Evolutionary conservation across 2,797 vertebrate species (phyloP), one percentile per base, ranked within the genome.

Genomic region (Pogoniulus pusillus): DNA sequence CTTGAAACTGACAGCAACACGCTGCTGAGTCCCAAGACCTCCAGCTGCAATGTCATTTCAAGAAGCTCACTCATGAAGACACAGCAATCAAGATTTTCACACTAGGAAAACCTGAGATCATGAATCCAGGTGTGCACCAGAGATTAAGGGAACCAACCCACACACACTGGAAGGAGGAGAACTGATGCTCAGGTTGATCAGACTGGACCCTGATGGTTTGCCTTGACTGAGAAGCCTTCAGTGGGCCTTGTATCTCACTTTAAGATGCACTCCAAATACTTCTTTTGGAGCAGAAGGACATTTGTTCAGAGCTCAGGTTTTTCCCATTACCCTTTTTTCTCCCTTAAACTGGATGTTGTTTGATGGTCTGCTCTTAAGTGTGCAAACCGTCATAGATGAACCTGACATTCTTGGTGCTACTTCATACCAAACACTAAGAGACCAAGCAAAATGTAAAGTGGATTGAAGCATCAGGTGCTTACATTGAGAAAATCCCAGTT

Each of bases 311-410:
- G 4, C 17, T 77, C 49, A 23, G 2, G 12, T 32, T 51, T 91
- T 39, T 15, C 34, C 4, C 4, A 5, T 7, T 2, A 4, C 3
- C 9, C 3, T 5, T 3, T 5, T 27, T 30, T 32, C 20, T 58
- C 16, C 32, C 32, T 80, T 60, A n/a, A 65, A 71, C 8, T 30
- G 8, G 23, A 53, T 55, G 18, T 7, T 71, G 17, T 39, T 41
- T 39, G 39, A 78, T 22, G 19, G 49, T 45, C 18, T 74, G 64
- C 23, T 84, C 26, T 70, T 34, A 37, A 37, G 29, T 3, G 24
- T 51, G 35, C n/a, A 58, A 80, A 82, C 6, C 1, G 1, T 13
- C 72, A 51, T 17, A 69, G 60, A 70, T 4, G 30, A 24, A 47
- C 30, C 45, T 8, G 41, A 41, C 10, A 3, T 7, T 63, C 66